Conservation (phyloP, 2,797 vertebrate species). For the Lutjanus argentimaculatus region DNA sequence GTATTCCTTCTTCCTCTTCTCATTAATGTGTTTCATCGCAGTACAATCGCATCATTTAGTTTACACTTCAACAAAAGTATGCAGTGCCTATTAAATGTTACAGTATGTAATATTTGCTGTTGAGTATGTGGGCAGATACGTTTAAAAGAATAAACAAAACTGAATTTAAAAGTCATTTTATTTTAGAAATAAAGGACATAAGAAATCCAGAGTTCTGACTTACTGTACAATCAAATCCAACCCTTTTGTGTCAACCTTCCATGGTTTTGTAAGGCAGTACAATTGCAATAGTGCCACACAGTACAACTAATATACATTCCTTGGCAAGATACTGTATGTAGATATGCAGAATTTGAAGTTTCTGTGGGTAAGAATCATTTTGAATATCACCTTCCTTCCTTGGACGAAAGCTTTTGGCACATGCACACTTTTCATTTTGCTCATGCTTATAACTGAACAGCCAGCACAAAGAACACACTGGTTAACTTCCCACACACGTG, state of each 20-base stretch:
- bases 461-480: constrained; percentile 3
- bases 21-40: too few relatives aligned
- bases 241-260: neutral
- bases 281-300: neutral
- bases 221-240: neutral
- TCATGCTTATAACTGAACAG: constrained; percentile 45
- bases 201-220: neutral
- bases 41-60: too few relatives aligned
- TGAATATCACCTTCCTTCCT: constrained; percentile 3
- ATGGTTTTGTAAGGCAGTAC: neutral
- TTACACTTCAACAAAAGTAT: too few relatives aligned
- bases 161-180: constrained; percentile 3
- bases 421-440: constrained; percentile 59
- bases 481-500: neutral
- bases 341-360: constrained; percentile 16
- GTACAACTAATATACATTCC: neutral
- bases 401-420: constrained; percentile 39
- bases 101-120: neutral
- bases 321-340: neutral
- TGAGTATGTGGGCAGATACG: neutral
- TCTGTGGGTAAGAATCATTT: neutral
- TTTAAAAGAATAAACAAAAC: neutral
- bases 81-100: neutral
- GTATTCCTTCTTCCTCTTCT: too few relatives aligned
- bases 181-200: neutral